Evolutionary conservation across 1,140 invertebrate species (phyloP), one percentile per base, ranked within the genome.

Genomic region (Papilio machaon): DNA sequence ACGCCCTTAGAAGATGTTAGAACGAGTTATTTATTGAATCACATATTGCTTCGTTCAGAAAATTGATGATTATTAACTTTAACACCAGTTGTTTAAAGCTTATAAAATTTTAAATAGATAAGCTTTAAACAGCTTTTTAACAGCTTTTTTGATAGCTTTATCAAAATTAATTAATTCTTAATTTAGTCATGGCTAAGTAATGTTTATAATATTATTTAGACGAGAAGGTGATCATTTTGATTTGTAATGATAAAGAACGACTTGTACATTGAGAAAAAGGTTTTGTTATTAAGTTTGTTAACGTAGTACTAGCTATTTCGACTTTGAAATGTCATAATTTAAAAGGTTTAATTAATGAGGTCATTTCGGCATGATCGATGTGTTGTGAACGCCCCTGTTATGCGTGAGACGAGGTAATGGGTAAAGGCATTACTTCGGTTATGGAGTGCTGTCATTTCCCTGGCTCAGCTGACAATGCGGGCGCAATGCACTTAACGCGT

Each of bases 371-470:
- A 52, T 54, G 74, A 76, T 76, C 46, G 74, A 76, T 76, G 46
- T 76, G 74, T 52, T 30, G 19, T 23, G 9, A 52, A 52, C 19
- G 73, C 73, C 46, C 46, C 46, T 10, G n/a, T 75, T 52, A n/a
- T 23, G 73, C 43, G 43, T 23, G 73, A 19, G 38, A 10, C 43
- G 8, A 75, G 47, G 46, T 58, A 58, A 58, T 58, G 49, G 15
- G 54, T 58, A 19, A 15, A 58, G 54, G 8, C 74, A 46, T 76
- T 76, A 47, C 47, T 10, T 49, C 13, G 46, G 43, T 76, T 54
- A 76, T 76, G 47, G 74, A 52, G 19, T 54, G 74, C 52, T 76
- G 74, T 76, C 74, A 76, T 76, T 76, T 76, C 74, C 74, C 74
- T 15, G 47, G n/a, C 19, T 11, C 10, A 47, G 46, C n/a, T 47